Base-by-base conservation (phyloP, 2,797 vertebrate genomes). In the Lycodopsis pacificus region DNA sequence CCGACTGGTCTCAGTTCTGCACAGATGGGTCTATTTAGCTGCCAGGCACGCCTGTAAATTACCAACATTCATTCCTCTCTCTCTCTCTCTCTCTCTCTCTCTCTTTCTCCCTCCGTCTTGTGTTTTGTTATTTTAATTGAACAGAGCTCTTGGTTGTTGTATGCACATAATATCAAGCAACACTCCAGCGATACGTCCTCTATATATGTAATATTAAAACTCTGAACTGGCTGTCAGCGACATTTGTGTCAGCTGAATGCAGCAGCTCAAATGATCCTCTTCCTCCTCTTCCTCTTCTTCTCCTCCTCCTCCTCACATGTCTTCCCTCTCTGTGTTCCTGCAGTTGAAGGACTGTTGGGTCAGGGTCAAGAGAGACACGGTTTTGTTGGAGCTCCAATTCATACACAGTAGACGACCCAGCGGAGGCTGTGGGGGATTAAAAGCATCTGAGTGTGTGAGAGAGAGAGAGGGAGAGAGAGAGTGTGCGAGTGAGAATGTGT, bases 21-120 rank as follows among this genome's bases (percentile, higher is more conserved):
- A 91, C 94, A 95, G 93, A 93, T 95, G 94, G 93, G 82, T 92
- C 92, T 88, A 80, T 94, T 95, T 95, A 95, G 91, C 89, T 92
- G 89, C 89, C 89, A 93, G 89, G 79, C 90, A 69, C 19, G 88
- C 83, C 87, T 91, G 88, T 92, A 94, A 94, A 93, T 94, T 91
- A 93, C 90, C 80, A 90, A 88, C 84, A 78, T 90, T 91, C 82
- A 87, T 90, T 90, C 73, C 73, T 71, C 79, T 74, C 75, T 72
- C 58, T 83, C 30, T 30, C 30, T 30, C 30, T 30, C 30, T 30
- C 30, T 30, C 30, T 30, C 30, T 30, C 30, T 73, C 58, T 81
- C 66, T 70, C n/a, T 63, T 30, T 79, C 38, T 81, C 59, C 61
- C 77, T 73, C 56, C 8, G 10, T 81, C 73, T 86, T 38, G 15